Evolutionary conservation across 2,113 vertebrate genomes (phyloP).

Genomic region (Colinus virginianus): DNA sequence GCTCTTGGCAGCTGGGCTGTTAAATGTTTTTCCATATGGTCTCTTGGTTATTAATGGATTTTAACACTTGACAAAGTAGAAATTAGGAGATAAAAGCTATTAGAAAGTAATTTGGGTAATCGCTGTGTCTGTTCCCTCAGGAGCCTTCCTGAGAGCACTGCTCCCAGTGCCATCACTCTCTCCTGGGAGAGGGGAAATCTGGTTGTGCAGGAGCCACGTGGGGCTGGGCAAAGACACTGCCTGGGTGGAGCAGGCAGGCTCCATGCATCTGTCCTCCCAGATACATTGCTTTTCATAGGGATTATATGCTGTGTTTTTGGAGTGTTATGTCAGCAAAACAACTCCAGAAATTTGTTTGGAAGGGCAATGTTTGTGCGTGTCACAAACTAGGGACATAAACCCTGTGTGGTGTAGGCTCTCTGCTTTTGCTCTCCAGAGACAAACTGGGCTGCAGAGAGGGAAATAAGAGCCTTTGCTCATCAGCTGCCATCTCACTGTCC

Average conservation of each 20-base stretch:
- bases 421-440: rapidly evolving
- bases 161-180: neutral
- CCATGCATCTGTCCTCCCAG: neutral
- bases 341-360: neutral
- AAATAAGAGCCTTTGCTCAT: neutral
- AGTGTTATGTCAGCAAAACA: neutral
- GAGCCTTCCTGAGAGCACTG: conserved; percentile 7
- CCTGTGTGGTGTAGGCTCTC: rapidly evolving
- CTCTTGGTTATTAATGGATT: conserved; percentile 74
- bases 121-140: conserved; percentile 46
- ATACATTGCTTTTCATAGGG: conserved; percentile 13
- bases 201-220: neutral
- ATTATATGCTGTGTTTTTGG: conserved; percentile 20
- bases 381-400: neutral
- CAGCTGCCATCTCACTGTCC: neutral
- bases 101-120: conserved; percentile 72
- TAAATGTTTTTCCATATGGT: conserved; percentile 60
- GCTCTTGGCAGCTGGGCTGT: conserved; percentile 39
- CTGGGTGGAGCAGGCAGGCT: neutral
- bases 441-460: neutral
- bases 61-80: conserved; percentile 68
- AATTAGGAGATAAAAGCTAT: conserved; percentile 72
- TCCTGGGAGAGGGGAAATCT: neutral
- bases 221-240: neutral
- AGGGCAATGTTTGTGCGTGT: neutral